Evolutionary conservation across 2,113 vertebrate genomes (phyloP).

Genomic region (Osmerus eperlanus): DNA sequence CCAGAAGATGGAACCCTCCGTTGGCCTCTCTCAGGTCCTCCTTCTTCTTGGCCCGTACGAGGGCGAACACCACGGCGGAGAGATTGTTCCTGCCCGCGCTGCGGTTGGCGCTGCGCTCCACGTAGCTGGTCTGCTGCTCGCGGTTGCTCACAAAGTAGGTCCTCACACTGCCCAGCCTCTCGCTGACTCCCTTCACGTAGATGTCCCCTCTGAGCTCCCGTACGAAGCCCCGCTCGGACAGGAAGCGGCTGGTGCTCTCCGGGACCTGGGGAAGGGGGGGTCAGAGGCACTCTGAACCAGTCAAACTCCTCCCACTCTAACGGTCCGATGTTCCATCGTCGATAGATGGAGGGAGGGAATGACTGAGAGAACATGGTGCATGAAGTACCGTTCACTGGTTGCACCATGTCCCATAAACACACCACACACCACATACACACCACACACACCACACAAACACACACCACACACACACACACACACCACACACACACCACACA

Average conservation of each 20-base stretch:
- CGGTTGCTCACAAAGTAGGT: slow-evolving; percentile 87
- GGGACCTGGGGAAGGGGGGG: slow-evolving; percentile 68
- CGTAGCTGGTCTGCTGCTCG: slow-evolving; percentile 68
- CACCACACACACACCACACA: neutral
- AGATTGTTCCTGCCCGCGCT: slow-evolving; percentile 81
- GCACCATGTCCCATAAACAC: too few species aligned
- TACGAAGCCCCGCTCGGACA: slow-evolving; percentile 82
- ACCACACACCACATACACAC: too few species aligned
- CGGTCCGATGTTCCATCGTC: too few species aligned
- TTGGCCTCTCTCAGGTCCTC: slow-evolving; percentile 84
- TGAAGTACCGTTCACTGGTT: too few species aligned
- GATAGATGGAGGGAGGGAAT: too few species aligned
- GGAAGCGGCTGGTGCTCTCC: slow-evolving; percentile 81
- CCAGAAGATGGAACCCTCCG: slow-evolving; percentile 57
- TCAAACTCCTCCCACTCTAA: too few species aligned
- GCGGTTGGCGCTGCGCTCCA: slow-evolving; percentile 71
- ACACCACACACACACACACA: neutral
- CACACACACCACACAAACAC: too few species aligned
- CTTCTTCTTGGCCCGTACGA: slow-evolving; percentile 86
- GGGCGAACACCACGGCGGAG: slow-evolving; percentile 84
- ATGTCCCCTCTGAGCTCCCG: slow-evolving; percentile 85
- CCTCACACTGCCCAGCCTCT: slow-evolving; percentile 85
- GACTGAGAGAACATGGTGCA: too few species aligned
- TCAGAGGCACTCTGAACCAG: too few species aligned
- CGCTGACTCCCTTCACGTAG: slow-evolving; percentile 87